phyloP scores from a whole-genome alignment of 2,888 invertebrate species.

The Athalia circularis region DNA sequence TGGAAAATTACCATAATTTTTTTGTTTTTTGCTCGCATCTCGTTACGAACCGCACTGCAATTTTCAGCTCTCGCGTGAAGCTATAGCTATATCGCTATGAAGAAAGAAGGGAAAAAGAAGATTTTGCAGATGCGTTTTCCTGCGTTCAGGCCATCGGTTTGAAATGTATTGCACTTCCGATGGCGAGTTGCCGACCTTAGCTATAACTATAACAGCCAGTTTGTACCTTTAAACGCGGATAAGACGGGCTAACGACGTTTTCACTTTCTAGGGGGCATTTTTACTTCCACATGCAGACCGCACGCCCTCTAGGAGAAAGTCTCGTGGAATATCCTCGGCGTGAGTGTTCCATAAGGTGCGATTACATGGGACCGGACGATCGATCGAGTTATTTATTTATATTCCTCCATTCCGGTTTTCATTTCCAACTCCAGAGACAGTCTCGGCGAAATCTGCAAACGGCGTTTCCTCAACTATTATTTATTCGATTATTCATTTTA shows the following conservation, averaged over 20 bases:
- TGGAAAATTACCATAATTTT: no score
- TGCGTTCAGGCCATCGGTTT: background rate
- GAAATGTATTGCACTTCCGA: conserved; percentile 3
- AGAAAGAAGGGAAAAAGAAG: no score
- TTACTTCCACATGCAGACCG: conserved; percentile 44
- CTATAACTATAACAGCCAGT: conserved; percentile 20
- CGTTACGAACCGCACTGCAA: no score
- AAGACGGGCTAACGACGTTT: conserved; percentile 33
- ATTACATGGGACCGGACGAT: conserved; percentile 23
- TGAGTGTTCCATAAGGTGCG: conserved; percentile 36
- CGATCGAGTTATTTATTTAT: background rate
- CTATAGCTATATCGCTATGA: no score
- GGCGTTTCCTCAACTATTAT: no score
- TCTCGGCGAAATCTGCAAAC: no score
- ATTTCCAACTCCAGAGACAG: no score
- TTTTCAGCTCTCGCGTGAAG: no score
- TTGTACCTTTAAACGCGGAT: conserved; percentile 5
- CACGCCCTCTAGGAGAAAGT: conserved; percentile 42
- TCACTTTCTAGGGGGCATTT: conserved; percentile 42
- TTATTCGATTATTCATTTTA: background rate
- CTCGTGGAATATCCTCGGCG: conserved; percentile 30
- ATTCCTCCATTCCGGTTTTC: background rate
- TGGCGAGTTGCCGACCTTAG: conserved; percentile 31
- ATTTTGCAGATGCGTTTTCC: no score
- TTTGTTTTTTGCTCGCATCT: no score